Evolutionary conservation across 2,113 vertebrate genomes (phyloP), one percentile per base, ranked within the genome.

Genomic region (Colius striatus): DNA sequence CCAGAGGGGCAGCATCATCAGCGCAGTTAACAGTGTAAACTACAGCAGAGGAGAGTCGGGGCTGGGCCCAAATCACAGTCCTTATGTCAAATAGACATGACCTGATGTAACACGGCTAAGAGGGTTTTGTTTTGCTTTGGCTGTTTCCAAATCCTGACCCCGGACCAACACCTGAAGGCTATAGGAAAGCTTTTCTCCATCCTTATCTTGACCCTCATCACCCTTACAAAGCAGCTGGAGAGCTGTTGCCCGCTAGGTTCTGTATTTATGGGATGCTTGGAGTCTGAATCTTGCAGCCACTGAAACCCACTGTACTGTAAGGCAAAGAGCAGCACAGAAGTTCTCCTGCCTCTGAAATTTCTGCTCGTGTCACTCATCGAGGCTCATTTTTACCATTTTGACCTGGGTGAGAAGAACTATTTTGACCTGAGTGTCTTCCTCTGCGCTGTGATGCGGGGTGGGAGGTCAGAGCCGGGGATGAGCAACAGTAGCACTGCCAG

Each of bases 301-400:
- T 86, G 29, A 47, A 71, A 43, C 50, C 29, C 23, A 63, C 75
- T 34, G 36, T 3, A 32, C 23, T 30, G 55, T 74, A 86, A 90
- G 38, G 68, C 60, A 91, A 83, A 88, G 32, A 85, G 55, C 51
- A 36, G 67, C 53, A 85, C 43, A 79, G 62, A 95, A 63, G 84
- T 88, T 84, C 68, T 82, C 29, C 74, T 87, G 68, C 76, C 75
- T 90, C 51, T 55, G 83, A 96, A 80, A 81, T 66, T 86, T 68
- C 41, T 71, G 41, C 57, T 68, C 3, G 0, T 68, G 82, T 84
- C 80, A 81, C 47, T 80, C 60, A 53, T 55, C 16, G 61, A 62
- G 84, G 60, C 43, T 67, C 30, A 84, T 53, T 95, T 88, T 91
- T 58, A 61, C 91, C 41, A 43, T 76, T 95, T 77, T 85, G 53